Conservation (phyloP, 1,140 invertebrate genomes). For the Maniola jurtina region DNA sequence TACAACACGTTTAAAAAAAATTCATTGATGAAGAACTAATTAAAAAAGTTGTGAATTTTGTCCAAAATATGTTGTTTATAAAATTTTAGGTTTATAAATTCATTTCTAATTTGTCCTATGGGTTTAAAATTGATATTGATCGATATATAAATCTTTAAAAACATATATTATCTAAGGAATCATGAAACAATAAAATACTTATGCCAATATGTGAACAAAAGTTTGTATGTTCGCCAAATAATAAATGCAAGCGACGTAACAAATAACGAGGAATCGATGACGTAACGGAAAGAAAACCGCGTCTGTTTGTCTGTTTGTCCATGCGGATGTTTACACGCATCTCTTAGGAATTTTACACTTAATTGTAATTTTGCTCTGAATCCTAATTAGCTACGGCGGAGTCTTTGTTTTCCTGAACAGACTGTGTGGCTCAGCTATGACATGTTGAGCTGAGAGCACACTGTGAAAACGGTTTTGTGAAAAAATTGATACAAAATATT, state of each 20-base stretch:
- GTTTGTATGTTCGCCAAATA: background rate
- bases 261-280: constrained; percentile 42
- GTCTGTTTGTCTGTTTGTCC: constrained; percentile 33
- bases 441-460: background rate
- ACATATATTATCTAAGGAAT: no score
- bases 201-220: background rate
- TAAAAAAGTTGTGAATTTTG: no score
- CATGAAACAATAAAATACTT: no score
- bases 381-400: constrained; percentile 12
- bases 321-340: constrained; percentile 23
- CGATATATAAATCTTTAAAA: no score
- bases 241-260: constrained; percentile 37
- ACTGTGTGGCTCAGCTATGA: constrained; percentile 11
- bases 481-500: no score
- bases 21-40: no score
- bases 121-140: no score
- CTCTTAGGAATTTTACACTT: constrained; percentile 17
- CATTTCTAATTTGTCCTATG: no score
- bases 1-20: no score
- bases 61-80: no score
- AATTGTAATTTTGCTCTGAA: constrained; percentile 14
- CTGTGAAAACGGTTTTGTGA: background rate
- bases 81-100: no score
- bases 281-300: constrained; percentile 37
- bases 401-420: constrained; percentile 9